Conservation (phyloP, 1,140 invertebrate genomes). For the Drosophila rufa region DNA sequence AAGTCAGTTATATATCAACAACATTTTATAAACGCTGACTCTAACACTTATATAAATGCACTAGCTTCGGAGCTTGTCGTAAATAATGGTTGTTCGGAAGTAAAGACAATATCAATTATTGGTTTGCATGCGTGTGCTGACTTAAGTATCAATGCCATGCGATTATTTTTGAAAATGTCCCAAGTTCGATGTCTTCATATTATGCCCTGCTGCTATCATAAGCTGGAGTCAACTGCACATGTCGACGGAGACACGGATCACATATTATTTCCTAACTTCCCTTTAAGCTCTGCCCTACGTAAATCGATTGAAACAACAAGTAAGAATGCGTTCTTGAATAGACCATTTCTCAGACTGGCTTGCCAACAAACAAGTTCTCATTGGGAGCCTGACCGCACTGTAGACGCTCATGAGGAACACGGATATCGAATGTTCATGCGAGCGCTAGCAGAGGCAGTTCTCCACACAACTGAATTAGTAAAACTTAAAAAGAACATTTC, state of each 20-base stretch:
- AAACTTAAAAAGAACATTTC: slow-evolving; percentile 8
- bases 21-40: slow-evolving; percentile 86
- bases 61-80: slow-evolving; percentile 79
- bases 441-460: slow-evolving; percentile 56
- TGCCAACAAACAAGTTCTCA: slow-evolving; percentile 78
- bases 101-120: slow-evolving; percentile 84
- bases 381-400: slow-evolving; percentile 47
- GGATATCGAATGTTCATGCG: slow-evolving; percentile 72
- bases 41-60: slow-evolving; percentile 85
- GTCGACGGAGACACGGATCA: not conserved
- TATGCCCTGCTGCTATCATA: slow-evolving; percentile 95
- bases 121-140: slow-evolving; percentile 95
- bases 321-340: slow-evolving; percentile 84
- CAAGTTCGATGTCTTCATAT: slow-evolving; percentile 88
- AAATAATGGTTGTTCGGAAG: slow-evolving; percentile 18
- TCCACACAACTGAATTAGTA: slow-evolving; percentile 37
- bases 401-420: slow-evolving; percentile 40
- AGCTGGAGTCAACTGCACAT: slow-evolving; percentile 85
- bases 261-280: slow-evolving; percentile 87
- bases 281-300: slow-evolving; percentile 85
- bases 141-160: slow-evolving; percentile 90
- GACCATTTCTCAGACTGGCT: slow-evolving; percentile 89
- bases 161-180: slow-evolving; percentile 89
- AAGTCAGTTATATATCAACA: slow-evolving; percentile 87
- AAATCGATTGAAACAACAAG: slow-evolving; percentile 2